Percentiles rank a stretch among this genome's conserved stretches.
Evolutionary conservation across 1,140 invertebrate species (phyloP).

Genomic region (Cydia splendana): DNA sequence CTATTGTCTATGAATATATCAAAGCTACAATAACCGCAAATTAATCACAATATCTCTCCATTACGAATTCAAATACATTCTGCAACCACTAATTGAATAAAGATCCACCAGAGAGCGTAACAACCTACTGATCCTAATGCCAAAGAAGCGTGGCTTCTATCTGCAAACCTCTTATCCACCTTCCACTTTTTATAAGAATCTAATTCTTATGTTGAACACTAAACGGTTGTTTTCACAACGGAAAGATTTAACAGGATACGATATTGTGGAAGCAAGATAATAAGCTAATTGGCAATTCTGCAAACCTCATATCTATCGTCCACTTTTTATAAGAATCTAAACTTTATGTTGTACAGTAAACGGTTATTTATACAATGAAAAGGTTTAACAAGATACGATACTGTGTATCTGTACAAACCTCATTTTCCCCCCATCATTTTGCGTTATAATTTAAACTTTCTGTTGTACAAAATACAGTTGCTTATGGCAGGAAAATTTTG

Average conservation of each 20-base stretch:
- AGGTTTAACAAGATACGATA: neutral
- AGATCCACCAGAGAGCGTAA: neutral
- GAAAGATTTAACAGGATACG: neutral
- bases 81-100: slow-evolving; percentile 6
- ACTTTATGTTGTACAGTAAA: neutral
- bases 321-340: neutral
- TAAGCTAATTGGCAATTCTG: neutral
- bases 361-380: neutral
- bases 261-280: neutral
- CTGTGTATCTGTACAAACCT: neutral
- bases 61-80: neutral
- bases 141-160: slow-evolving; percentile 13
- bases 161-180: neutral
- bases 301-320: neutral
- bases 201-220: neutral
- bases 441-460: neutral
- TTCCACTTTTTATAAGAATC: neutral
- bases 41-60: slow-evolving; percentile 9
- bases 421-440: neutral
- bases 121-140: slow-evolving; percentile 20
- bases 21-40: neutral
- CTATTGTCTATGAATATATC: no score
- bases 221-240: neutral
- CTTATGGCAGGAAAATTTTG: neutral
- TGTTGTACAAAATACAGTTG: neutral